Base-by-base conservation (phyloP, 2,113 vertebrate species). In the Gadus chalcogrammus region DNA sequence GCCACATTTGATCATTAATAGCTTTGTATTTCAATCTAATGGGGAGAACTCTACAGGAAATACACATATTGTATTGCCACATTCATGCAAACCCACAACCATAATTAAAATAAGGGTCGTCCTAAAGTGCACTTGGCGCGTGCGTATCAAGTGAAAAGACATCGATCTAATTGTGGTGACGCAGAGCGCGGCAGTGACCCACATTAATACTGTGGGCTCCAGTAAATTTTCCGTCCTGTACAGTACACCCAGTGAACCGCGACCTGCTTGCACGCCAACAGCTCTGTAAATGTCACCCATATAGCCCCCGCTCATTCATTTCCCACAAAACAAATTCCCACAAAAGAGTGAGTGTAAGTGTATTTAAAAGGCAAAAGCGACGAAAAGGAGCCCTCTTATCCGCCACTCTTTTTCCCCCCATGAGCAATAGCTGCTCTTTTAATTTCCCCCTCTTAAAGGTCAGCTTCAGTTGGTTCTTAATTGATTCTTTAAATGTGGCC, bases 401-500 rank as follows among this genome's bases (percentile, higher is more conserved):
- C 74, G 61, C 64, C 53, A 17, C 68, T 75, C 79, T 75, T 88
- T 74, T 85, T 74, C 17, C 16, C 17, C 88, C 90, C 88, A 91
- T 67, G 58, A 91, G 90, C 85, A 65, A 85, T 79, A 83, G 78
- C 80, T 91, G 89, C 89, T 91, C 88, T 91, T 91, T 92, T 91
- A 90, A 91, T 91, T 90, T 90, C 79, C 84, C 77, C 82, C 53
- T 84, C 75, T 77, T 79, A 91, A 91, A 91, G 91, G 90, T 91
- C 91, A 91, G 62, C 70, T 42, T 68, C 85, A 81, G 80, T 90
- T 31, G 31, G 90, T 90, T 89, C 87, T 89, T 91, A 91, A 92
- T 90, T 91, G 90, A 92, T 89, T 91, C 83, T 87, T 90, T 88
- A 90, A 92, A 90, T 88, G 87, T 88, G 84, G 71, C 79, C 75